Base-by-base conservation (phyloP, 2,888 invertebrate genomes). In the Tenthredo mesomela region DNA sequence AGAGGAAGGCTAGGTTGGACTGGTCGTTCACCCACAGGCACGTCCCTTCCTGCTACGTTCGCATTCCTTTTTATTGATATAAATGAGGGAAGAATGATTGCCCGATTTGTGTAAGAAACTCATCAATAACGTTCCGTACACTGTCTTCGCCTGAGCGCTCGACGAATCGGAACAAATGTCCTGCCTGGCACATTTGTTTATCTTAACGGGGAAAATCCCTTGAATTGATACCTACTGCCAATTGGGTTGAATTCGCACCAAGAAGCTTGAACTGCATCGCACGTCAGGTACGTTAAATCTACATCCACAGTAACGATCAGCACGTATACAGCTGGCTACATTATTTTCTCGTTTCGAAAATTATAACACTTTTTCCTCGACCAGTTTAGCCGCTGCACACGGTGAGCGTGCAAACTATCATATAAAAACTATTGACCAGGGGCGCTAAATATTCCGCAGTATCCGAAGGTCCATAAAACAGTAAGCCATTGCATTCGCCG, bases 121-220 rank as follows among this genome's bases (percentile, higher is more conserved):
- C 80, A 80, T 80, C 80, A 80, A 80, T 80, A 80, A 58, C 80
- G 21, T 61, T 37, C 80, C 40, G 80, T 61, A 61, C 4, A 61
- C 80, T 61, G 58, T 80, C 80, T 61, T 58, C 58, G 61, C 33
- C 43, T 37, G 9, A 61, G 47, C 58, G 65, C n/a, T 5, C 73
- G 65, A 84, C 78, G 77, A 77, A 84, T 84, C 54, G 78, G 47
- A 84, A 84, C 43, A 65, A 77, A 84, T 84, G 84, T 75, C 61
- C 47, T 65, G 21, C 37, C 21, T n/a, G 29, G 77, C 78, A 77
- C 78, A 84, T 84, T 84, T 84, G 84, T 84, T 84, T 77, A 84
- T 78, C 84, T 65, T 75, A 67, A 84, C 61, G 73, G 73, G 18
- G 65, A 33, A 43, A 77, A 84, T 78, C 43, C 84, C 29, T 33